A percentile compares a stretch with the other conserved stretches of the same genome.
phyloP scores from a whole-genome alignment of 2,113 vertebrate species.

The Hiodon tergisus region DNA sequence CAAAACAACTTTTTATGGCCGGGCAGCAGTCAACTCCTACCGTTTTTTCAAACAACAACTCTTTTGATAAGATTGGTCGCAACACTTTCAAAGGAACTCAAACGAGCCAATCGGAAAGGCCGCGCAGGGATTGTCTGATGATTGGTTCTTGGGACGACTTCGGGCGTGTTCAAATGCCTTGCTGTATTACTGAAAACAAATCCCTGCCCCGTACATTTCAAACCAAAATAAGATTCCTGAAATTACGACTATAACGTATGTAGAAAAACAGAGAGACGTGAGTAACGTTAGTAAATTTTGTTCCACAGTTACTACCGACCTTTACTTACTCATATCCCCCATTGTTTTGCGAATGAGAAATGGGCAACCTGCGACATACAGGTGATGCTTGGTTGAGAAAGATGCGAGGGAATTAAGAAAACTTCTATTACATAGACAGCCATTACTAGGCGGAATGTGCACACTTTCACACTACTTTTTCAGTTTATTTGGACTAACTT shows the following conservation, averaged over 20 bases:
- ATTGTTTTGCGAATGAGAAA: no score
- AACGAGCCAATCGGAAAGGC: conserved; percentile 36
- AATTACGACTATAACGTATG: conserved; percentile 30
- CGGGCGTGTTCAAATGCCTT: neutral
- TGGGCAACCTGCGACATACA: no score
- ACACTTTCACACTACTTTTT: no score
- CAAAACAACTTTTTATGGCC: no score
- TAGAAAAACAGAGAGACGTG: neutral
- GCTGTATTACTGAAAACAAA: neutral
- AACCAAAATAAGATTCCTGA: conserved; percentile 58
- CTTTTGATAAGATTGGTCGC: conserved; percentile 52
- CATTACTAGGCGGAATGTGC: no score
- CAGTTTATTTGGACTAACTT: no score
- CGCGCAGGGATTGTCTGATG: neutral
- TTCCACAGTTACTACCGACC: no score
- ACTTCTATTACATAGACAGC: no score
- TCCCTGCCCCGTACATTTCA: conserved; percentile 35
- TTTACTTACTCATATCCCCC: no score
- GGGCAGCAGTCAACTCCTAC: no score
- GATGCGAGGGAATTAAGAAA: no score
- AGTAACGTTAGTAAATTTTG: neutral
- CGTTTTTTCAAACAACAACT: conserved; percentile 30
- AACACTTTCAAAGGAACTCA: conserved; percentile 30
- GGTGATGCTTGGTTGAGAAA: no score
- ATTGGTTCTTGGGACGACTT: neutral